Percentiles rank a stretch among this genome's conserved stretches.
These are phyloP conservation scores for Nylanderia fulva DNA, from an alignment of 1,140 invertebrate genomes.

Conservation along the genomic window DNA sequence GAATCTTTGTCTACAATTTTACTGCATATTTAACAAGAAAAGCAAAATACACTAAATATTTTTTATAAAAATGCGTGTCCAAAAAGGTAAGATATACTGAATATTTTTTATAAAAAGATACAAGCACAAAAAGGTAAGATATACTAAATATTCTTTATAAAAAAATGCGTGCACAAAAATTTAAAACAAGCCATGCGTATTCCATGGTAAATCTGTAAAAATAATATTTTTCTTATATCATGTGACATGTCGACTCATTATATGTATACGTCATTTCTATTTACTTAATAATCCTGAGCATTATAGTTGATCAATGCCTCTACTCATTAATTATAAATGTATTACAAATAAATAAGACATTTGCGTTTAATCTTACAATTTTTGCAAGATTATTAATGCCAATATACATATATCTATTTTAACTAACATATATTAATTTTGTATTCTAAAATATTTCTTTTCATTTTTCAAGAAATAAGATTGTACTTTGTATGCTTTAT, in stretches of 20 bases:
- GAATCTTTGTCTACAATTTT: background rate
- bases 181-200: background rate
- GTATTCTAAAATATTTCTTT: no score
- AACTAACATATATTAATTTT: no score
- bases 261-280: background rate
- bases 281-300: background rate
- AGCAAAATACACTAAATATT: background rate
- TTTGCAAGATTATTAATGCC: no score
- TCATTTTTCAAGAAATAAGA: no score
- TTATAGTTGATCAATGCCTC: background rate
- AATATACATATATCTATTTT: no score
- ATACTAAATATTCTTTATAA: background rate
- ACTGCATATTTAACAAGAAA: background rate
- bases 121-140: no score
- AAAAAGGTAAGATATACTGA: no score
- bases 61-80: background rate
- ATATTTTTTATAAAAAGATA: background rate
- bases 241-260: background rate
- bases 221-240: slow-evolving; percentile 7
- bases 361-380: no score
- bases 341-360: no score
- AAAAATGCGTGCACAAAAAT: background rate
- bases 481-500: no score
- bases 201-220: background rate
- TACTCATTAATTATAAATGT: no score